Conservation (phyloP, 2,888 invertebrate genomes). For the Beris chalybata region DNA sequence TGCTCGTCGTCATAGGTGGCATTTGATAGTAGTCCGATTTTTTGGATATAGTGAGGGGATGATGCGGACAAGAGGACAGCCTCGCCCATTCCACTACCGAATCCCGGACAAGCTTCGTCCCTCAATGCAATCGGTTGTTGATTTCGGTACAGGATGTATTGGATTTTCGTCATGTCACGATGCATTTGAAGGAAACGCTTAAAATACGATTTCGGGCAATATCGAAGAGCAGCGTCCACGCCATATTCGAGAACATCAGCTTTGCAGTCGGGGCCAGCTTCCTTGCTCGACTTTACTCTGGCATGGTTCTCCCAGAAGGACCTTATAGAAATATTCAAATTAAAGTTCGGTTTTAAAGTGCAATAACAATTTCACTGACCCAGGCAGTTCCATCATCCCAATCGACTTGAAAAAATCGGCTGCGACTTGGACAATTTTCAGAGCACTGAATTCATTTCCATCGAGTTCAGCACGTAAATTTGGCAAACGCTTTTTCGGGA, state of each 20-base stretch:
- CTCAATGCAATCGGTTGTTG: background rate
- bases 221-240: conserved; percentile 55
- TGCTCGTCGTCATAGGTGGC: conserved; percentile 45
- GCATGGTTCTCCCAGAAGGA: no score
- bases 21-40: conserved; percentile 46
- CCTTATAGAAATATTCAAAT: no score
- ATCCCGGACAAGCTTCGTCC: conserved; percentile 9
- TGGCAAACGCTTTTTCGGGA: conserved; percentile 64
- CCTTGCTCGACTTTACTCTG: no score
- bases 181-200: conserved; percentile 60
- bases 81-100: conserved; percentile 5
- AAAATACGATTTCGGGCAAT: conserved; percentile 60
- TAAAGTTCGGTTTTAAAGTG: background rate
- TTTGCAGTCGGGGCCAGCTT: no score
- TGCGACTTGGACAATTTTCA: conserved; percentile 73
- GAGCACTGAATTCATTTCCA: conserved; percentile 60
- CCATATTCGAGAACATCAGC: background rate
- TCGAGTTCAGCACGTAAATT: conserved; percentile 71
- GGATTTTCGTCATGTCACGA: conserved; percentile 59
- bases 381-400: conserved; percentile 69
- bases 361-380: conserved; percentile 21
- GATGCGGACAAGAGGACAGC: conserved; percentile 15
- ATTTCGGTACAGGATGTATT: no score
- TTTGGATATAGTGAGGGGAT: conserved; percentile 31
- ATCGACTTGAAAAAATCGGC: conserved; percentile 79